Conservation (phyloP, 2,888 invertebrate species). For the Prionchulus punctatus region DNA sequence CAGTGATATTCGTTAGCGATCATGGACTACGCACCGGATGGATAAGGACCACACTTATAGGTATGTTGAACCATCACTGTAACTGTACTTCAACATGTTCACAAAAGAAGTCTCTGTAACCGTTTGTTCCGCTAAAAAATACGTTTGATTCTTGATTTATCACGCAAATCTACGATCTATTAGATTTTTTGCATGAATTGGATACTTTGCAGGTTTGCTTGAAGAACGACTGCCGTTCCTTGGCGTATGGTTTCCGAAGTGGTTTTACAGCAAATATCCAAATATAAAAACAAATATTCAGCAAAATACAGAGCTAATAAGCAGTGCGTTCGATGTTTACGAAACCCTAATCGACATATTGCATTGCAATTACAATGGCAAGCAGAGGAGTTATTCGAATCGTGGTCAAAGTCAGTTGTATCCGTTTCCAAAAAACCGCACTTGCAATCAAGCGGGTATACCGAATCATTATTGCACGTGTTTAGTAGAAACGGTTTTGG, state of each 20-base stretch:
- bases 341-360: constrained; percentile 8
- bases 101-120: no score
- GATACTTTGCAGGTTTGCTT: no score
- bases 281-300: not conserved
- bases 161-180: no score
- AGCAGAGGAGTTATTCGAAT: not conserved
- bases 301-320: constrained; percentile 2
- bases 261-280: constrained; percentile 10
- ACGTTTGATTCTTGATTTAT: no score
- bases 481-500: no score
- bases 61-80: no score
- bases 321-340: constrained; percentile 6
- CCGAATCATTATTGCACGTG: constrained; percentile 11
- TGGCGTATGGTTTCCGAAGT: constrained; percentile 3
- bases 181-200: no score
- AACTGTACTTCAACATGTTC: no score
- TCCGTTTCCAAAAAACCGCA: constrained; percentile 6
- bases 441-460: constrained; percentile 7
- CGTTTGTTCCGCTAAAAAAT: no score
- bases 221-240: constrained; percentile 11
- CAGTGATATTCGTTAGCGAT: not conserved
- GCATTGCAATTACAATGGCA: not conserved
- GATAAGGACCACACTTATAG: constrained; percentile 2
- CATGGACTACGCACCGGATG: constrained; percentile 5
- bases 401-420: constrained; percentile 6